A percentile compares a stretch with the other conserved stretches of the same genome.
Evolutionary conservation across 2,113 vertebrate genomes (phyloP).

Genomic region (Lipotes vexillifer): DNA sequence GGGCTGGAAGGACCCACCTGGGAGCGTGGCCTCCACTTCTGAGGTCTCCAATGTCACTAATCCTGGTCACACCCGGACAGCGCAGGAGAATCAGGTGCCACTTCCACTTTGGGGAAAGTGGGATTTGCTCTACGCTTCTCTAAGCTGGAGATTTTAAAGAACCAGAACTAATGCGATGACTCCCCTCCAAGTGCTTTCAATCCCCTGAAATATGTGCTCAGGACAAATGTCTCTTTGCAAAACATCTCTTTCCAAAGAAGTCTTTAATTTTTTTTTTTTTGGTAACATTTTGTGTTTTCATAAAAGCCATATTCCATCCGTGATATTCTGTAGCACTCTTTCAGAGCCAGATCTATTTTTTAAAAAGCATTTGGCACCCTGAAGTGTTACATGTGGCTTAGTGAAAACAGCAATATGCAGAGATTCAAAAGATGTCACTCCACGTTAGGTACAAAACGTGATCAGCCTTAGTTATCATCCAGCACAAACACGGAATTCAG

Average conservation of each 20-base stretch:
- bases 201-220: fast-evolving
- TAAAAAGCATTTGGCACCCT: constrained; percentile 59
- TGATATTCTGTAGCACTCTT: not conserved
- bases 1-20: not conserved
- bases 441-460: constrained; percentile 35
- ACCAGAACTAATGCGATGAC: fast-evolving
- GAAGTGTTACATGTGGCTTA: constrained; percentile 60
- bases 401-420: constrained; percentile 64
- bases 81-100: fast-evolving
- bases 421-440: constrained; percentile 60
- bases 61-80: fast-evolving
- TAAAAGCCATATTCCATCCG: constrained; percentile 39
- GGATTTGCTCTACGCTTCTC: not conserved
- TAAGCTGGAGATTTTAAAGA: not conserved
- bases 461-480: not conserved
- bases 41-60: fast-evolving
- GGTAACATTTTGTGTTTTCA: constrained; percentile 59
- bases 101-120: fast-evolving
- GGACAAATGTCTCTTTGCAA: not conserved
- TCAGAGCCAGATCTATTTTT: constrained; percentile 56
- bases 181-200: fast-evolving
- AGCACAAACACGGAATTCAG: not conserved
- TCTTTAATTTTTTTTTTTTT: not conserved
- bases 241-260: not conserved
- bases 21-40: fast-evolving